Evolutionary conservation across 2,888 invertebrate genomes (phyloP), one percentile per base, ranked within the genome.

Genomic region (Lithophane ornitopus): DNA sequence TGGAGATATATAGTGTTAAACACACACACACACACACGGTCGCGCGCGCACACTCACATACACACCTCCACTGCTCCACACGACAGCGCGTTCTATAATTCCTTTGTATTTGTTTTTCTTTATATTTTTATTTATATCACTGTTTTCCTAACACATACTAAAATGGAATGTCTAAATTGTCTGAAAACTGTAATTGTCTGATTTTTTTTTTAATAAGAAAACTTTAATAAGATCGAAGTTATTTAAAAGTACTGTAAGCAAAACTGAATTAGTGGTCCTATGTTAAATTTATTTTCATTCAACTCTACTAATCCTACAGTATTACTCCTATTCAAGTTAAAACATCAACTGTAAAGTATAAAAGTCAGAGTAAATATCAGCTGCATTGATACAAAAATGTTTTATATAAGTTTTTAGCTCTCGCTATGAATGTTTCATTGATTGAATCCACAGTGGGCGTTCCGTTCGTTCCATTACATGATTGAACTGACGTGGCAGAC

Each of bases 391-490:
- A 84, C 70, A 84, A 73, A 84, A 81, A 82, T 84, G 66, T 84
- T 70, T 78, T 70, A 80, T 85, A 78, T 77, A 82, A 87, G 82
- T 85, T 85, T 86, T 87, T 84, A 84, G 84, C 75, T 85, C 75
- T 74, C 62, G 82, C 66, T 79, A 80, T 87, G 87, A 89, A 88
- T 84, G 88, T 87, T 88, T 83, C 80, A 88, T 88, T 88, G 81
- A 88, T 87, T 81, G 86, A 84, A 88, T 88, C 78, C 87, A 79
- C 84, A 70, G 84, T 76, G 87, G 85, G 82, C 76, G 73, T 85
- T 73, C 70, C 79, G 86, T 84, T 79, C 85, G 85, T 83, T 90
- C 91, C 91, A 91, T 91, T 91, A 91, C 90, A 90, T 91, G 91
- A 91, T 91, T 91, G 91, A 88, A 89, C 88, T 84, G 88, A 88